phyloP scores from a whole-genome alignment of 2,113 vertebrate genomes.

The Erinaceus europaeus region DNA sequence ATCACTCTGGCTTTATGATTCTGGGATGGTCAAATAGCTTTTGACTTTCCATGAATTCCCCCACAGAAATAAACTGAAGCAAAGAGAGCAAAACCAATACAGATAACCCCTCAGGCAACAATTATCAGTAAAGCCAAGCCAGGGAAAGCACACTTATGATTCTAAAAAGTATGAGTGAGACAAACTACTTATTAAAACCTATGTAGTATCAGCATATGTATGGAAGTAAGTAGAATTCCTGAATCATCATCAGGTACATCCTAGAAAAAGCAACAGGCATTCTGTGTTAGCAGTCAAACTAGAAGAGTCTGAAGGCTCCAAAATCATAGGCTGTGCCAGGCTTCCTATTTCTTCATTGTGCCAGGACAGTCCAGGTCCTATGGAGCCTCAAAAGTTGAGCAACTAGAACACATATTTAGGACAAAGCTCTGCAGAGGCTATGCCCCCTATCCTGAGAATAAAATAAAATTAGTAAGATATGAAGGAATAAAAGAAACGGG shows the following conservation, averaged over 20 bases:
- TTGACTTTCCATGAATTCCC: not conserved
- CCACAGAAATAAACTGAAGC: not conserved
- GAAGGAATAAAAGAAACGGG: not conserved
- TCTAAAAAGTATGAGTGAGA: not conserved
- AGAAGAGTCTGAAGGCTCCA: too few species aligned
- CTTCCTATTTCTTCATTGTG: too few species aligned
- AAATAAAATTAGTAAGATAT: not conserved
- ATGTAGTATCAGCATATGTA: not conserved
- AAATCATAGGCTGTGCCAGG: too few species aligned
- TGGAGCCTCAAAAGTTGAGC: not conserved
- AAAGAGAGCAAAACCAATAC: not conserved
- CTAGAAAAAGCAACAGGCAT: too few species aligned
- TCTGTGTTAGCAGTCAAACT: too few species aligned
- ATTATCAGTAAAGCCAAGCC: not conserved
- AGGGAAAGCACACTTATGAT: not conserved
- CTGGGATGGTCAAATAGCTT: not conserved
- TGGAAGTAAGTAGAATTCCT: not conserved
- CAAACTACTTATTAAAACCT: not conserved
- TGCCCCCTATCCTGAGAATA: not conserved
- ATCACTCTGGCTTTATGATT: not conserved
- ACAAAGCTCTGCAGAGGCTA: not conserved
- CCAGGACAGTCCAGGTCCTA: too few species aligned
- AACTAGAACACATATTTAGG: not conserved
- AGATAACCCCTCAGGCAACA: not conserved
- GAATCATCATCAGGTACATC: too few species aligned